Percentiles rank a stretch among this genome's conserved stretches.
Conservation (phyloP, 2,113 vertebrate genomes). For the Actinemys pallida region DNA sequence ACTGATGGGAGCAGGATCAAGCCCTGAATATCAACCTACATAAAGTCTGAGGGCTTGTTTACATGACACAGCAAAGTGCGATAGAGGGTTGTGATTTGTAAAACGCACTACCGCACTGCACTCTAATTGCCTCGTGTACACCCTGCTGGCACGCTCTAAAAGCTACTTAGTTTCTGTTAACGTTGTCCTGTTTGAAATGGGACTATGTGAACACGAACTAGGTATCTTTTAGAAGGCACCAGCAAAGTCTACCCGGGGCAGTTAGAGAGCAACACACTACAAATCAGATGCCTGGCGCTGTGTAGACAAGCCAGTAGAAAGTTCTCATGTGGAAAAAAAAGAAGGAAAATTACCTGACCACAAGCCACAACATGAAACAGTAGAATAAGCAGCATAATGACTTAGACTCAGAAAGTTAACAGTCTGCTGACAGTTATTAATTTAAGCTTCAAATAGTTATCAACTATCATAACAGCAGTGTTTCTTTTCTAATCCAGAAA, state of each 20-base stretch:
- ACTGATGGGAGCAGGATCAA: background rate
- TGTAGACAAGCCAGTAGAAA: background rate
- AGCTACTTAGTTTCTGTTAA: background rate
- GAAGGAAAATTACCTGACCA: background rate
- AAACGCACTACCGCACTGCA: background rate
- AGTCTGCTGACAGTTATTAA: background rate
- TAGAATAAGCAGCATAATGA: background rate
- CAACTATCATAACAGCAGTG: background rate
- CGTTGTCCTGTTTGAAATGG: background rate
- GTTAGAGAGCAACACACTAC: background rate
- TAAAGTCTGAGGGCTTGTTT: background rate
- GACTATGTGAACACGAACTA: background rate
- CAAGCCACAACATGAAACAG: background rate
- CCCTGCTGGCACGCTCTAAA: background rate
- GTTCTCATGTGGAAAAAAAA: background rate
- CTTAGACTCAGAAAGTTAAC: background rate
- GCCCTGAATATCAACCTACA: background rate
- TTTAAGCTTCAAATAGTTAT: background rate
- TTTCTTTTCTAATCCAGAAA: too few species aligned
- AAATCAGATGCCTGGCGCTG: background rate
- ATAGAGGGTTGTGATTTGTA: background rate
- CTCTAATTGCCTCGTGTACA: background rate
- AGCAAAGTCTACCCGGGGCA: background rate
- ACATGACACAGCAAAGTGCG: background rate
- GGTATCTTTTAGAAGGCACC: background rate